Conservation (phyloP, 2,888 invertebrate species). For the Leptura quadrifasciata region DNA sequence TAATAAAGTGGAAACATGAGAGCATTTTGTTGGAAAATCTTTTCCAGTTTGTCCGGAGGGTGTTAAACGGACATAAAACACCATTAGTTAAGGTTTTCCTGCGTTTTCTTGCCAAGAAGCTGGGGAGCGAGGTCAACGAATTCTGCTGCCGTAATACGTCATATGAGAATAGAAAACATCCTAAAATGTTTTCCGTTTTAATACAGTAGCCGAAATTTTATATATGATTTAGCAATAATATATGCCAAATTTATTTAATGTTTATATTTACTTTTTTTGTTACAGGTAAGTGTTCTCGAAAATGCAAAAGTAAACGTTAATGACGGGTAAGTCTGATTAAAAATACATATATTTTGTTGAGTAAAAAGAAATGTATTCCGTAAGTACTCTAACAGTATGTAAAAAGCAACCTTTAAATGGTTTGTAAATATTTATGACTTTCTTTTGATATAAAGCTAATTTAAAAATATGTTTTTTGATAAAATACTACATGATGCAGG, state of each 20-base stretch:
- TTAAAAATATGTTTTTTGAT: no score
- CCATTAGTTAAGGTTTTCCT: slow-evolving; percentile 55
- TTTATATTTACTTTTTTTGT: slow-evolving; percentile 4
- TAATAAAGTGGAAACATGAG: slow-evolving; percentile 61
- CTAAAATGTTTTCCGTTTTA: background rate
- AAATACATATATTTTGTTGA: no score
- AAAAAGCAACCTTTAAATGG: no score
- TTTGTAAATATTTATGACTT: no score
- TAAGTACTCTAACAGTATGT: no score
- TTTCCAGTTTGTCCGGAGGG: slow-evolving; percentile 59
- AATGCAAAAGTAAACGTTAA: background rate
- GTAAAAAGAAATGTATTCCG: no score
- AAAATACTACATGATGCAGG: no score
- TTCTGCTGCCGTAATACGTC: slow-evolving; percentile 8
- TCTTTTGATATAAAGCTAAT: no score
- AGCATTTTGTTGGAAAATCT: slow-evolving; percentile 61
- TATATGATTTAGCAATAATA: background rate
- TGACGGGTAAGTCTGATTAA: background rate
- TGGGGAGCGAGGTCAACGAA: slow-evolving; percentile 33
- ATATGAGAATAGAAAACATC: slow-evolving; percentile 3
- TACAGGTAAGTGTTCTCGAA: slow-evolving; percentile 8
- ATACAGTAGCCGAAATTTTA: background rate
- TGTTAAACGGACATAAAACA: slow-evolving; percentile 59
- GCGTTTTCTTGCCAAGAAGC: slow-evolving; percentile 34
- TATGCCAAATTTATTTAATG: background rate